phyloP scores from a whole-genome alignment of 1,140 invertebrate species.

The Leptonema lineaticorne region DNA sequence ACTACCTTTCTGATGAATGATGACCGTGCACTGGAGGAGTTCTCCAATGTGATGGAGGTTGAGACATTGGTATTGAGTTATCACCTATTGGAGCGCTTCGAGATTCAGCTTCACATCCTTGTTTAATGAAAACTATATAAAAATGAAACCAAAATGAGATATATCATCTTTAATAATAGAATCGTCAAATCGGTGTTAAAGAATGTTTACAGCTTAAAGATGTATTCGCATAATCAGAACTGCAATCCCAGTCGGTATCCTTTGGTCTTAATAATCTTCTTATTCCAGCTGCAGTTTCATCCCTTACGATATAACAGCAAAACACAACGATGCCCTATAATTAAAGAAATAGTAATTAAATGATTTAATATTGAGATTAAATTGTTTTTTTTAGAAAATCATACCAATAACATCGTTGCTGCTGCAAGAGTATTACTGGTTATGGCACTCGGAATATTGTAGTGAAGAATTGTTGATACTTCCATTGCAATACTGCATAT shows the following conservation, averaged over 20 bases:
- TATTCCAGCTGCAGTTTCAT: constrained; percentile 46
- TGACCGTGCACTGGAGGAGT: constrained; percentile 45
- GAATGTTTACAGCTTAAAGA: constrained; percentile 55
- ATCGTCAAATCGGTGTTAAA: background rate
- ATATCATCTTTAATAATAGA: background rate
- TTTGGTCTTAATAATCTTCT: constrained; percentile 40
- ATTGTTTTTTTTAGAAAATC: constrained; percentile 40
- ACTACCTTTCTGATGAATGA: constrained; percentile 31
- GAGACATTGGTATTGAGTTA: constrained; percentile 46
- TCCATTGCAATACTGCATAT: constrained; percentile 59
- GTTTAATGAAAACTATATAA: constrained; percentile 53
- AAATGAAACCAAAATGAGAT: too few species aligned
- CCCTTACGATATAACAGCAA: constrained; percentile 54
- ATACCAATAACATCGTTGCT: constrained; percentile 60
- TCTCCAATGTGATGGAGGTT: constrained; percentile 49
- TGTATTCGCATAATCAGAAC: constrained; percentile 52
- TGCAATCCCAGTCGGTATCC: constrained; percentile 48
- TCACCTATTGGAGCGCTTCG: constrained; percentile 48
- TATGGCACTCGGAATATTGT: constrained; percentile 59
- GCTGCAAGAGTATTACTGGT: constrained; percentile 62
- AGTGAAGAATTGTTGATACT: constrained; percentile 61
- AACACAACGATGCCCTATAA: constrained; percentile 54
- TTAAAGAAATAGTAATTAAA: background rate
- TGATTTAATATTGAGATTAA: too few species aligned
- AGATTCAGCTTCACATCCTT: constrained; percentile 53